phyloP scores from a whole-genome alignment of 2,113 vertebrate species.

The Poeciliopsis turrubarensis region DNA sequence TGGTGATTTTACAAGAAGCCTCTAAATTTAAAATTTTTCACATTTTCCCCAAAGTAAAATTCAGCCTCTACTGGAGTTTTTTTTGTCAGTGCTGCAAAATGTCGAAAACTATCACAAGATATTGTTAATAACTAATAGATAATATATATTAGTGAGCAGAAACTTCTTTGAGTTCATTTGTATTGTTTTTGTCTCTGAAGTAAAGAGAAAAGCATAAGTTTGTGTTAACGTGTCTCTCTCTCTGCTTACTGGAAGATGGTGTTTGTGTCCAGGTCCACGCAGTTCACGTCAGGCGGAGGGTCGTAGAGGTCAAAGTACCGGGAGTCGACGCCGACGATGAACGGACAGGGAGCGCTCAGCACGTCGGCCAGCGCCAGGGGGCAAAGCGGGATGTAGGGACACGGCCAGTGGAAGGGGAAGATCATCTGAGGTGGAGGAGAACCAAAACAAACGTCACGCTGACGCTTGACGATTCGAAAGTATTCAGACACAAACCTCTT shows the following conservation, averaged over 20 bases:
- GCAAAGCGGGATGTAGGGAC: constrained; percentile 96
- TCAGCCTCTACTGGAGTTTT: too few relatives aligned
- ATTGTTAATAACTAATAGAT: too few relatives aligned
- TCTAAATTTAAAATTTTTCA: constrained; percentile 27
- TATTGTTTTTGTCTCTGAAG: too few relatives aligned
- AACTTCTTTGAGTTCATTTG: too few relatives aligned
- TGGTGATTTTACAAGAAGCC: constrained; percentile 22
- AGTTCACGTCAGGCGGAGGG: constrained; percentile 95
- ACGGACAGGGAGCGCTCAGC: constrained; percentile 94
- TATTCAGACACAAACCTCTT: not conserved
- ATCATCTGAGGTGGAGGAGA: constrained; percentile 88
- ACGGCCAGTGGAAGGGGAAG: constrained; percentile 98
- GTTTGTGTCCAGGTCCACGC: constrained; percentile 98
- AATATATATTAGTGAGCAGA: too few relatives aligned
- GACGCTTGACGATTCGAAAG: not conserved
- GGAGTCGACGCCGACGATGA: constrained; percentile 98
- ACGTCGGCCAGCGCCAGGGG: constrained; percentile 95
- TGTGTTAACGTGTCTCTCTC: too few relatives aligned
- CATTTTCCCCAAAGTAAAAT: too few relatives aligned
- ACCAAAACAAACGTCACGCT: not conserved
- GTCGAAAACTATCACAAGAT: too few relatives aligned
- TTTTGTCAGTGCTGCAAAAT: too few relatives aligned
- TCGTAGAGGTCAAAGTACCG: constrained; percentile 98
- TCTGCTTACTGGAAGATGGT: constrained; percentile 95
- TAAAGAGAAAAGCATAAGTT: too few relatives aligned